Evolutionary conservation across 2,888 invertebrate genomes (phyloP).

Genomic region (Siphonodentalium dalli): DNA sequence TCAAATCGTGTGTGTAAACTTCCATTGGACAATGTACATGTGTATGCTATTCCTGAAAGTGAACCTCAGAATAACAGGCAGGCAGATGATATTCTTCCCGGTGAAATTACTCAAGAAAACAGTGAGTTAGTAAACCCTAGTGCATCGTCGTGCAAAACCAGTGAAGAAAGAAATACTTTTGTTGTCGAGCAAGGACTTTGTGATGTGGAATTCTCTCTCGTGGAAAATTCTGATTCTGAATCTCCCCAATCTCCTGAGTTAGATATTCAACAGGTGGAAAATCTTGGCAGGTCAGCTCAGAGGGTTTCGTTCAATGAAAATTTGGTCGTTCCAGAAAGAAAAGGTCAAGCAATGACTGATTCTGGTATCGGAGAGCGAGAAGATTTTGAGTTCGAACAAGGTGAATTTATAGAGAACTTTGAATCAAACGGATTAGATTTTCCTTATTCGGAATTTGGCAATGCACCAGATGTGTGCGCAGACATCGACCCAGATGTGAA

Average conservation of each 20-base stretch:
- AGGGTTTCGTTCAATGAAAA: slow-evolving; percentile 10
- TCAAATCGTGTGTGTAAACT: no score
- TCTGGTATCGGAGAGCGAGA: slow-evolving; percentile 22
- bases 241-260: no score
- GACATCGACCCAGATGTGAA: background rate
- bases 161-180: background rate
- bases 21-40: no score
- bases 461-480: no score
- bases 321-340: background rate
- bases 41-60: no score
- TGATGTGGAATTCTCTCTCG: slow-evolving; percentile 1
- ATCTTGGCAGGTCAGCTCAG: background rate
- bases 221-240: no score
- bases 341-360: slow-evolving; percentile 23
- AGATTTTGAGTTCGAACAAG: background rate
- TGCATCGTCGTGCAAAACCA: background rate
- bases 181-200: slow-evolving; percentile 6
- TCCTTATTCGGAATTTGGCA: no score
- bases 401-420: no score
- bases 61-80: background rate
- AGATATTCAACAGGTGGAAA: slow-evolving; percentile 1
- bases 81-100: background rate
- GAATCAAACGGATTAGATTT: no score
- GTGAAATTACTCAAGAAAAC: background rate
- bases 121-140: background rate